phyloP scores from a whole-genome alignment of 2,797 vertebrate genomes.

The Typhlichthys subterraneus region DNA sequence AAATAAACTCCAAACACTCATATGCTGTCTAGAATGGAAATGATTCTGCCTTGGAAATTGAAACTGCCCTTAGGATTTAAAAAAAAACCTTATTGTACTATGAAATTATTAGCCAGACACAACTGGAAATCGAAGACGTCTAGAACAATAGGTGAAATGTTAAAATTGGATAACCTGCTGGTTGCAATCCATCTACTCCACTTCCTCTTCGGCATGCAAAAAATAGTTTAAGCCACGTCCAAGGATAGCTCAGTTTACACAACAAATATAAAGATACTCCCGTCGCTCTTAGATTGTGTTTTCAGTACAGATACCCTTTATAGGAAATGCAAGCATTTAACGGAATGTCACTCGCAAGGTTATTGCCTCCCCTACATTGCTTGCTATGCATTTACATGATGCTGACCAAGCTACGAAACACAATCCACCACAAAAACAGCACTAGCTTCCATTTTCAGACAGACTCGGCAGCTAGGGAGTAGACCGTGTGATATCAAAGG shows the following conservation, averaged over 20 bases:
- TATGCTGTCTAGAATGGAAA: too few relatives aligned
- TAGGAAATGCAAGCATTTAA: constrained; percentile 77
- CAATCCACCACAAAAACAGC: constrained; percentile 66
- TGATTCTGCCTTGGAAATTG: too few relatives aligned
- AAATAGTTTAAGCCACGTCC: constrained; percentile 42
- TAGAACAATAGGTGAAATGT: too few relatives aligned
- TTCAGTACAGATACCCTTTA: constrained; percentile 55
- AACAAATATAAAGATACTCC: constrained; percentile 56
- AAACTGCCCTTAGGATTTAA: too few relatives aligned
- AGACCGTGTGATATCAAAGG: constrained; percentile 64
- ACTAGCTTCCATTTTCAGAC: constrained; percentile 68
- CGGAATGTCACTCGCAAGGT: constrained; percentile 81
- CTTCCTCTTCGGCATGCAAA: constrained; percentile 14
- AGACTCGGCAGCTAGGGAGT: constrained; percentile 48
- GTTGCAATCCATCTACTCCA: too few relatives aligned
- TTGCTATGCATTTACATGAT: constrained; percentile 76
- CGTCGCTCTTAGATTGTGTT: constrained; percentile 56
- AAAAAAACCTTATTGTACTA: too few relatives aligned
- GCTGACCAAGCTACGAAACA: constrained; percentile 82
- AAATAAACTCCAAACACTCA: too few relatives aligned
- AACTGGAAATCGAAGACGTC: too few relatives aligned
- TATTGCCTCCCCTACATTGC: constrained; percentile 67
- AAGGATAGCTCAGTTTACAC: constrained; percentile 47
- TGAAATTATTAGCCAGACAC: too few relatives aligned
- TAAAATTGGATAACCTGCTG: neutral